A percentile compares a stretch with the other conserved stretches of the same genome.
Evolutionary conservation across 2,888 invertebrate genomes (phyloP).

Genomic region (Cosmia trapezina): DNA sequence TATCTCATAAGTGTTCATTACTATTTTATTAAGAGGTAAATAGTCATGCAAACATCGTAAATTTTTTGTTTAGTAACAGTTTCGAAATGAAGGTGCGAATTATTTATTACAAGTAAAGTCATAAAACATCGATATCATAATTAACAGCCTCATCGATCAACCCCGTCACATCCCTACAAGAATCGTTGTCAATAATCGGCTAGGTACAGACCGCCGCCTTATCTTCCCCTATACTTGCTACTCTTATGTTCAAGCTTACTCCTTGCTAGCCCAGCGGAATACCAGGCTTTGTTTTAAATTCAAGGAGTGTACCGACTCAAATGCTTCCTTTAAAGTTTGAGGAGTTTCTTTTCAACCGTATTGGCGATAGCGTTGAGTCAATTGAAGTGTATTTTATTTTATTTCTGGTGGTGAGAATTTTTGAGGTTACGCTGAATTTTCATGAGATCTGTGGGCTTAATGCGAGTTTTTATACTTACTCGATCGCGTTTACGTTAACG

Average conservation of each 20-base stretch:
- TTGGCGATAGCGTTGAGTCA: constrained; percentile 26
- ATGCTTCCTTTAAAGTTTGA: constrained; percentile 40
- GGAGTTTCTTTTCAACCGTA: constrained; percentile 22
- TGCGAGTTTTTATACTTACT: too few species aligned
- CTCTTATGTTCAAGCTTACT: constrained; percentile 56
- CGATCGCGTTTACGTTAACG: too few species aligned
- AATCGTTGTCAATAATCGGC: constrained; percentile 80
- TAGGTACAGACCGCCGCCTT: constrained; percentile 75
- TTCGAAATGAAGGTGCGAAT: too few species aligned
- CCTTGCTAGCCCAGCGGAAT: constrained; percentile 35
- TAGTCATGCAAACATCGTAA: too few species aligned
- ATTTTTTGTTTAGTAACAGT: too few species aligned
- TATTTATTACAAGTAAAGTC: background rate
- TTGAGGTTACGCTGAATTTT: too few species aligned
- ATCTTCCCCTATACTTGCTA: constrained; percentile 60
- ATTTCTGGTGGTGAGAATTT: constrained; percentile 10
- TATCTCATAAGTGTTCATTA: too few species aligned
- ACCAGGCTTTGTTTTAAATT: constrained; percentile 51
- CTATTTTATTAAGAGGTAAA: too few species aligned
- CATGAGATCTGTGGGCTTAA: too few species aligned
- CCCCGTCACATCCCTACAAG: constrained; percentile 67
- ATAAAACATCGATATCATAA: constrained; percentile 31
- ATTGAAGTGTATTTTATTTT: constrained; percentile 29
- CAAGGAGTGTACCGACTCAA: constrained; percentile 40
- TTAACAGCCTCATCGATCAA: constrained; percentile 15